phyloP scores from a whole-genome alignment of 2,113 vertebrate species.

The Tragelaphus strepsiceros region DNA sequence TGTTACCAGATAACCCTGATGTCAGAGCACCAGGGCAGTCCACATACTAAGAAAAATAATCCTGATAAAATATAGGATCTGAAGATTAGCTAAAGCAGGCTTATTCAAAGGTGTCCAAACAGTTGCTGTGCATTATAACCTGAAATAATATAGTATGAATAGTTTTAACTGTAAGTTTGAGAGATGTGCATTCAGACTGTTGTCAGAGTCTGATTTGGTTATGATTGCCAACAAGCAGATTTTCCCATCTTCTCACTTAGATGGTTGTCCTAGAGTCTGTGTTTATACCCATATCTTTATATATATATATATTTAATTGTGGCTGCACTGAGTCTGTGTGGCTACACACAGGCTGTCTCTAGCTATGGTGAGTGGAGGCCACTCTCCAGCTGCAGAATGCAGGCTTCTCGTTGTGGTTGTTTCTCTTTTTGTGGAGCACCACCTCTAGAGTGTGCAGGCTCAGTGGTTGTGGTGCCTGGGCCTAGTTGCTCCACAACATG shows the following conservation, averaged over 20 bases:
- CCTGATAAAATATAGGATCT: background rate
- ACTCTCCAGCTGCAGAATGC: background rate
- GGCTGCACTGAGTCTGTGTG: background rate
- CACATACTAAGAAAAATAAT: background rate
- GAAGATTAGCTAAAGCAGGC: background rate
- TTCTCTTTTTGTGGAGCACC: background rate
- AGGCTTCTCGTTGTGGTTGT: background rate
- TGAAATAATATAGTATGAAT: background rate
- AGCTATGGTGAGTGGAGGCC: background rate
- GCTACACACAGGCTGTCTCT: background rate
- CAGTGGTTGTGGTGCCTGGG: background rate
- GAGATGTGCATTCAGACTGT: background rate
- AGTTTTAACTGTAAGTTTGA: background rate
- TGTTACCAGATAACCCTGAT: background rate
- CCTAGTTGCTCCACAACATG: background rate
- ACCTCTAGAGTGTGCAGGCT: background rate
- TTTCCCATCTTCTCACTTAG: background rate
- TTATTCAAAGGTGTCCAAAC: background rate
- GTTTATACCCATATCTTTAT: background rate
- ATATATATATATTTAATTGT: background rate
- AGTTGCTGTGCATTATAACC: background rate
- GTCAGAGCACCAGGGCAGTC: background rate
- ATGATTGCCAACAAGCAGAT: background rate
- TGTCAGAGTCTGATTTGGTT: background rate
- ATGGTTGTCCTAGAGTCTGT: background rate